A percentile compares a stretch with the other conserved stretches of the same genome.
phyloP scores from a whole-genome alignment of 1,140 invertebrate species.

The Pissodes strobi region DNA sequence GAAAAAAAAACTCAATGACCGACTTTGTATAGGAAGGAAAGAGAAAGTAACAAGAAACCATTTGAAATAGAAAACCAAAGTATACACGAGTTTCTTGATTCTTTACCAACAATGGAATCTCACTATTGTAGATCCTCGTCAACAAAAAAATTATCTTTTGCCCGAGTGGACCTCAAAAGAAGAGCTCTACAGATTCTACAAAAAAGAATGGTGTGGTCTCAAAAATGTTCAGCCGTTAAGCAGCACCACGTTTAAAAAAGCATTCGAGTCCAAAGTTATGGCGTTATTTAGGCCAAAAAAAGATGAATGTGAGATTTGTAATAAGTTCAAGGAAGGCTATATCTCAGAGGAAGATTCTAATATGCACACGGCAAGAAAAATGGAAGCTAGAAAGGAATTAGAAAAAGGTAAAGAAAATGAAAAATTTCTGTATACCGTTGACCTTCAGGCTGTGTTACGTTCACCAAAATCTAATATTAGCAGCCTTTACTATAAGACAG shows the following conservation, averaged over 20 bases:
- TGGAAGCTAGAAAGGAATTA: conserved; percentile 36
- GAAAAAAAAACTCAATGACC: not conserved
- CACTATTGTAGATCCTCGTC: not conserved
- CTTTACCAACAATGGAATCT: no score
- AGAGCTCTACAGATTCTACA: no score
- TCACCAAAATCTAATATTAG: conserved; percentile 41
- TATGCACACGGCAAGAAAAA: conserved; percentile 20
- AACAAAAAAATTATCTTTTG: no score
- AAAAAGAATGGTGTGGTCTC: not conserved
- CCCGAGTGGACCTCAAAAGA: no score
- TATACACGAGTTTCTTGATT: no score
- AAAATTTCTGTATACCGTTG: conserved; percentile 38
- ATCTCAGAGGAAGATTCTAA: conserved; percentile 2
- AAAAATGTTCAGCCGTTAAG: not conserved
- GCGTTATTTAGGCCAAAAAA: conserved; percentile 2
- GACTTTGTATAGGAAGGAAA: not conserved
- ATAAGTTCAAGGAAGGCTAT: conserved; percentile 10
- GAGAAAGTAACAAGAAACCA: not conserved
- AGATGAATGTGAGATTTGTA: conserved; percentile 22
- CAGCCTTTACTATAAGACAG: conserved; percentile 45
- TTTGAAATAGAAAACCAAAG: not conserved
- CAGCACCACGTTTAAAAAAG: not conserved
- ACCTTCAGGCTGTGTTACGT: conserved; percentile 45
- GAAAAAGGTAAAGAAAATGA: conserved; percentile 32
- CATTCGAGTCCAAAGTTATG: not conserved